Base-by-base conservation (phyloP, 2,797 vertebrate genomes). In the Nasua narica region DNA sequence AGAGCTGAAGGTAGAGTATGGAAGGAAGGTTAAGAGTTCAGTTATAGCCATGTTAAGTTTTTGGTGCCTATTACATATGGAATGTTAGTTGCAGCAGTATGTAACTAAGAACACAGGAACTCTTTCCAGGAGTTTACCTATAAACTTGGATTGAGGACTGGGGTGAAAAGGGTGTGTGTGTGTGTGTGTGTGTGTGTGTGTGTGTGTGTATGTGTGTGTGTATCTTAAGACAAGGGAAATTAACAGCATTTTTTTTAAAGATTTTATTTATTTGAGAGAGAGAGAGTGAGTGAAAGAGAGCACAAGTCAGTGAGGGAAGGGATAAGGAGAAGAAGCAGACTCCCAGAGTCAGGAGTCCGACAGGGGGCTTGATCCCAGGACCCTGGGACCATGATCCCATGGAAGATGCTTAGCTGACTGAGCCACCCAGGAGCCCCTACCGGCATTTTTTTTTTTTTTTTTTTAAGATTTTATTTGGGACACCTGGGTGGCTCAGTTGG, bases 301-400 rank as follows among this genome's bases (percentile, higher is more conserved):
- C n/a, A n/a, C n/a, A n/a, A n/a, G n/a, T n/a, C n/a, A n/a, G n/a
- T n/a, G n/a, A n/a, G n/a, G n/a, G n/a, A n/a, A n/a, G n/a, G n/a
- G n/a, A n/a, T n/a, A n/a, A n/a, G n/a, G n/a, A n/a, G n/a, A n/a
- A n/a, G n/a, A n/a, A n/a, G n/a, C n/a, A n/a, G n/a, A n/a, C n/a
- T n/a, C n/a, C n/a, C n/a, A n/a, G 62, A 65, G 32, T 15, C 0
- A 1, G 3, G 15, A 65, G 62, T 15, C 62, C 7, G 0, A 65
- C 0, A 1, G 0, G 0, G 32, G 15, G 15, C 62, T 18, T 32
- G 8, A n/a, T n/a, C 62, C 7, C 15, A n/a, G 3, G 3, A 65
- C 7, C 16, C 32, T 9, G 32, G 15, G 32, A 65, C 29, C 62
- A n/a, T n/a, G 32, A n/a, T 29, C 7, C 29, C 29, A n/a, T 0